Base-by-base conservation (phyloP, 2,113 vertebrate genomes). In the Ancistrus triradiatus region DNA sequence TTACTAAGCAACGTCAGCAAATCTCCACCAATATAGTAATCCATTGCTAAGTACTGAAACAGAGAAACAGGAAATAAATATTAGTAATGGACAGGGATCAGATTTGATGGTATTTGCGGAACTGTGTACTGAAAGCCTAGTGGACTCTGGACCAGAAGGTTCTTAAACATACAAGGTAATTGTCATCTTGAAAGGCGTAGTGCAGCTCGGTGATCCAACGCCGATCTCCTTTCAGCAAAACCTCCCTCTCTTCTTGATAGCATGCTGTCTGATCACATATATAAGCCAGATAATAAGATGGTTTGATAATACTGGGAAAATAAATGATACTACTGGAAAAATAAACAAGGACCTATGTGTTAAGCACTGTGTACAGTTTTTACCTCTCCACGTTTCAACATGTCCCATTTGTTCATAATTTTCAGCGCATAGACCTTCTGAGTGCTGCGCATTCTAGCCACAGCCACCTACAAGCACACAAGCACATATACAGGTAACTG, bases 341-440 rank as follows among this genome's bases (percentile, higher is more conserved):
- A 58, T 15, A 22, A 63, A 14, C 14, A 2, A 4, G 2, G 43
- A 17, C 27, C 17, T 10, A n/a, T 25, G 15, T 11, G 9, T 21
- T 58, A 31, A 25, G 6, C 3, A 25, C 13, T n/a, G 13, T 19
- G 19, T 7, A 4, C 2, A n/a, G 6, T 13, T 40, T 79, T 68
- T 82, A 93, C 91, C 88, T 92, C 87, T 69, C 89, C 87, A 63
- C 87, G 75, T 70, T 89, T 90, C 68, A 93, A 74, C 84, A 93
- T 87, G 76, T 93, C 90, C 91, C 91, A 91, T 75, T 93, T 93
- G 65, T 92, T 92, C 91, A 92, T 90, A 31, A 92, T 91, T 82
- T 93, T 93, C 81, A 93, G 81, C 66, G 91, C 91, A 1, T 89
- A 93, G 49, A 93, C 87, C 66, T 89, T 86, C 56, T 88, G 85